Percentiles rank a stretch among this genome's conserved stretches.
phyloP scores from a whole-genome alignment of 2,888 invertebrate species.

The Eledona agricola region DNA sequence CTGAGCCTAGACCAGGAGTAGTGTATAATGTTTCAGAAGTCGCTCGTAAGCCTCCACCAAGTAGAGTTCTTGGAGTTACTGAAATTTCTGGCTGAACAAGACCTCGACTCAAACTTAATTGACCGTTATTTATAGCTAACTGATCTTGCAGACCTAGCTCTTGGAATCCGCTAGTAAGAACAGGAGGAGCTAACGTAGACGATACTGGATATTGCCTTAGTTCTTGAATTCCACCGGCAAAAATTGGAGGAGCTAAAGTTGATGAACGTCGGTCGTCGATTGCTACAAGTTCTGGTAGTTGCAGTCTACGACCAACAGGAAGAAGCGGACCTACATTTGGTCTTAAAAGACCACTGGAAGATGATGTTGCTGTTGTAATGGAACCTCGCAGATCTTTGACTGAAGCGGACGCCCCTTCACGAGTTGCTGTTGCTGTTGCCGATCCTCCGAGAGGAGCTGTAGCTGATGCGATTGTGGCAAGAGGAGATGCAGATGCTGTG shows the following conservation, averaged over 20 bases:
- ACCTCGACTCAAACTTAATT: slow-evolving; percentile 30
- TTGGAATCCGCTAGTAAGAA: background rate
- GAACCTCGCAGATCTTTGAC: slow-evolving; percentile 10
- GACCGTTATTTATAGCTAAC: slow-evolving; percentile 18
- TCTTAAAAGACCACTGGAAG: background rate
- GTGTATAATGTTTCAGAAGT: slow-evolving; percentile 12
- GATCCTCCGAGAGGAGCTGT: slow-evolving; percentile 2
- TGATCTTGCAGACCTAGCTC: slow-evolving; percentile 10
- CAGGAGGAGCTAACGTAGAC: background rate
- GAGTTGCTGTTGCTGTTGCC: slow-evolving; percentile 9
- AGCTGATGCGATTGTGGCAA: background rate
- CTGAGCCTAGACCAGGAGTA: slow-evolving; percentile 19
- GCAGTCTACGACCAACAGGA: too few species aligned
- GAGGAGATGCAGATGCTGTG: slow-evolving; percentile 5
- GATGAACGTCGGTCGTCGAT: too few species aligned
- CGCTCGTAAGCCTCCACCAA: slow-evolving; percentile 2
- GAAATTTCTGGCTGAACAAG: slow-evolving; percentile 42
- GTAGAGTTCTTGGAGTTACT: slow-evolving; percentile 29
- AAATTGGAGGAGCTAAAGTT: background rate
- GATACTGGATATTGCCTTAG: background rate
- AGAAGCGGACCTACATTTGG: background rate
- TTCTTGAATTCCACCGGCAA: background rate
- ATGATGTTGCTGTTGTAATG: slow-evolving; percentile 10
- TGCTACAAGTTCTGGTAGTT: too few species aligned
- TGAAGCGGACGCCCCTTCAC: slow-evolving; percentile 1